phyloP scores from a whole-genome alignment of 2,797 vertebrate species.

The Alcedo atthis region DNA sequence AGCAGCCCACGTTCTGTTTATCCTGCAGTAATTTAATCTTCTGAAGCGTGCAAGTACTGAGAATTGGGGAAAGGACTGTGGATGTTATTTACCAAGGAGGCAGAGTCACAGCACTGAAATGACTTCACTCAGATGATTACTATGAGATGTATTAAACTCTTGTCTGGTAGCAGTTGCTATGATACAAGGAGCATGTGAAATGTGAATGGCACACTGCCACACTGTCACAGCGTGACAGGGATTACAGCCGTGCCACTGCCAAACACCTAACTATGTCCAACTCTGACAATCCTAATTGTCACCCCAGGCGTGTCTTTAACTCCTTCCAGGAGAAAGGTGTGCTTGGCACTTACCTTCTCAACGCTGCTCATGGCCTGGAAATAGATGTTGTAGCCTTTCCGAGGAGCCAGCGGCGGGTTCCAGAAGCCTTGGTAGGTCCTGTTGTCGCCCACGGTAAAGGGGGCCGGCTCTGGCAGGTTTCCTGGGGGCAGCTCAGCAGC shows the following conservation, averaged over 20 bases:
- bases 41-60: neutral
- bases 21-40: constrained; percentile 64
- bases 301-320: neutral
- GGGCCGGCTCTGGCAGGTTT: constrained; percentile 90
- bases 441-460: constrained; percentile 98
- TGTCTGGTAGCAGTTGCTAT: neutral
- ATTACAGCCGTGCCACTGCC: neutral
- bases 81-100: neutral
- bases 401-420: constrained; percentile 94
- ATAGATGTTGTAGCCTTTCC: constrained; percentile 99
- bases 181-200: constrained; percentile 5
- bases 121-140: constrained; percentile 6
- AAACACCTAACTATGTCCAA: neutral
- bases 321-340: neutral
- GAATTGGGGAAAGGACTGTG: neutral
- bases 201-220: neutral
- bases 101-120: constrained; percentile 24
- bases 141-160: neutral
- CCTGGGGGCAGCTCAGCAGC: constrained; percentile 94
- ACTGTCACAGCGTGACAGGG: neutral
- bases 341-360: constrained; percentile 87
- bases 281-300: neutral
- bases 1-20: constrained; percentile 52
- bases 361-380: constrained; percentile 99
- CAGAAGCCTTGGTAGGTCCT: constrained; percentile 97